These are phyloP conservation scores for Dreissena polymorpha DNA, from an alignment of 1,140 invertebrate genomes.

Conservation along the genomic window DNA sequence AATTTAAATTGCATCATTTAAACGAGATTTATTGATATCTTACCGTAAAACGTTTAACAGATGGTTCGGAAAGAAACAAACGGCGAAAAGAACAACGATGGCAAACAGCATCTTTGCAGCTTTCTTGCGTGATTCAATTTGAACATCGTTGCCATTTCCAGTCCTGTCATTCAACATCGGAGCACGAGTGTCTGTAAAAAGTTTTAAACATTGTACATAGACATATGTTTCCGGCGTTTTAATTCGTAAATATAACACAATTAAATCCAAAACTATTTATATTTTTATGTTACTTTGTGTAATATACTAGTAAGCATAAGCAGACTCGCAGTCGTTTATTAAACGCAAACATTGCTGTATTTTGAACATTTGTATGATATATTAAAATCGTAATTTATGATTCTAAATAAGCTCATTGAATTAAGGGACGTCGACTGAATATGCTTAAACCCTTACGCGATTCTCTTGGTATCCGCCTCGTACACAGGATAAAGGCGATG, in stretches of 20 bases:
- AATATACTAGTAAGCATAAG: not conserved
- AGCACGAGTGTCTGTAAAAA: conserved; percentile 11
- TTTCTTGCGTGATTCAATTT: conserved; percentile 39
- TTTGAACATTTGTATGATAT: not conserved
- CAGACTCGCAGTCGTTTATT: not conserved
- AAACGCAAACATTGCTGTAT: not conserved
- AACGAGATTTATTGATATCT: not conserved
- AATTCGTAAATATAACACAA: not conserved
- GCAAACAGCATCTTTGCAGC: conserved; percentile 38
- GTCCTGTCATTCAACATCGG: conserved; percentile 6
- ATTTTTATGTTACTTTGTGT: not conserved
- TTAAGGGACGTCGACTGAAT: too few relatives aligned
- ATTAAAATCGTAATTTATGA: not conserved
- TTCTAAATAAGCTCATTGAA: not conserved
- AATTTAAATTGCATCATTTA: not conserved
- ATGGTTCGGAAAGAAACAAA: conserved; percentile 37
- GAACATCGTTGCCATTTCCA: conserved; percentile 9
- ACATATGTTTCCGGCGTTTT: not conserved
- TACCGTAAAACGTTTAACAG: conserved; percentile 32
- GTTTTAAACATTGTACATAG: not conserved
- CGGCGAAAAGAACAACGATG: conserved; percentile 34
- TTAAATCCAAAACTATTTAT: not conserved
- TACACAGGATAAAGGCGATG: conserved; percentile 24
- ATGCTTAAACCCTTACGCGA: not conserved
- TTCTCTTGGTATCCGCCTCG: not conserved